phyloP scores from a whole-genome alignment of 2,888 invertebrate genomes.

The Sipha maydis region DNA sequence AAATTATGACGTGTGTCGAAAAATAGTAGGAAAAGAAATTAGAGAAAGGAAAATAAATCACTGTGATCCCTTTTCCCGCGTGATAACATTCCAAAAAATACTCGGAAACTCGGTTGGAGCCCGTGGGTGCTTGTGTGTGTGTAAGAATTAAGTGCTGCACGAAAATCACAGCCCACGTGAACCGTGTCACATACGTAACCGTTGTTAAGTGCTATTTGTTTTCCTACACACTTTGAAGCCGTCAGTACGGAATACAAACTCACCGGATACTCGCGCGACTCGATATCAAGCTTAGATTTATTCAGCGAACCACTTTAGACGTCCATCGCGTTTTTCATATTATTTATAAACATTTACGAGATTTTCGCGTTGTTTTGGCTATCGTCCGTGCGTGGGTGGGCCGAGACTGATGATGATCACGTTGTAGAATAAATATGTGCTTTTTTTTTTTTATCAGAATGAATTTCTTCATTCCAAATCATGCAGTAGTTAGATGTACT shows the following conservation, averaged over 20 bases:
- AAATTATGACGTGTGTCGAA: background rate
- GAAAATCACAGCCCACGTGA: background rate
- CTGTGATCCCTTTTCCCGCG: background rate
- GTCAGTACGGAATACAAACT: background rate
- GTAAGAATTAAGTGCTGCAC: background rate
- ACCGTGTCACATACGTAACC: background rate
- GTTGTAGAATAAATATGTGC: too few species aligned
- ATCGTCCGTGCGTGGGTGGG: too few species aligned
- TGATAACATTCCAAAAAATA: background rate
- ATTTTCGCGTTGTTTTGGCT: too few species aligned
- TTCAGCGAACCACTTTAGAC: constrained; percentile 43
- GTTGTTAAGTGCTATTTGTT: constrained; percentile 50
- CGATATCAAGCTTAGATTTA: constrained; percentile 16
- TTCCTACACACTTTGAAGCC: constrained; percentile 9
- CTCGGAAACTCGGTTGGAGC: background rate
- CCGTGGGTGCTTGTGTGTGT: background rate
- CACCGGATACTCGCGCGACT: constrained; percentile 21
- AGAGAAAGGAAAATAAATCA: background rate
- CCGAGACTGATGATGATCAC: too few species aligned
- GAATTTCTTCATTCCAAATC: too few species aligned
- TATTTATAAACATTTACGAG: background rate
- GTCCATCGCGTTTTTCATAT: constrained; percentile 18
- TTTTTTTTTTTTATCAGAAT: too few species aligned
- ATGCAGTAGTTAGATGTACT: too few species aligned
- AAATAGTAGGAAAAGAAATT: background rate